Evolutionary conservation across 2,888 invertebrate genomes (phyloP), one percentile per base, ranked within the genome.

Genomic region (Ormyrus pomaceus): DNA sequence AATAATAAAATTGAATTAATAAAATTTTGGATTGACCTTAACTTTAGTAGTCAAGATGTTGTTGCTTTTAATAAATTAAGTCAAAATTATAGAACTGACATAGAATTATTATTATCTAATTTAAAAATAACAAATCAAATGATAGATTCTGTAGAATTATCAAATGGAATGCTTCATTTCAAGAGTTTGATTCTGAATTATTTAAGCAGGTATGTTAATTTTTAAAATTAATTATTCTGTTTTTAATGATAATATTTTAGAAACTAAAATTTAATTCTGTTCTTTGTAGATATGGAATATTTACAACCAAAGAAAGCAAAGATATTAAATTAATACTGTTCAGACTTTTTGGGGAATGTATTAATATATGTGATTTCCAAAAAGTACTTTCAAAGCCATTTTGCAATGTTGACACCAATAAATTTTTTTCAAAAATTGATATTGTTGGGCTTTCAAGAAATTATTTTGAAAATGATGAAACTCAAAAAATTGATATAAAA

Each of bases 161-260:
- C 92, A 77, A 89, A 91, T 81, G 93, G 93, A 83, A 92, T 92
- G 85, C 87, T 89, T 73, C 91, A 92, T 77, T 92, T 93, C 1
- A 92, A 92, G 87, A 91, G 94, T 87, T 91, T 92, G 82, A 91
- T 94, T 83, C 92, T 94, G 82, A 93, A 94, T 86, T 93, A 93
- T 76, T 88, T 95, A 5, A 87, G 84, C 71, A 86, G 84, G 87
- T 89, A 83, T 70, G 82, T 62, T 58, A 13, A 10, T 59, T 19
- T 59, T 55, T 19, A 59, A 51, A 53, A 34, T 19, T 70, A 69
- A n/a, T 75, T n/a, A 56, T 65, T 53, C 9, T 5, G 9, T 19
- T 51, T 69, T 19, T 19, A 19, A 19, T 19, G 19, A 19, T 19
- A 19, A 19, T 7, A 19, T 11, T 9, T 69, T 8, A 68, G 75